phyloP scores from a whole-genome alignment of 2,888 invertebrate species.

The Nineta flava region DNA sequence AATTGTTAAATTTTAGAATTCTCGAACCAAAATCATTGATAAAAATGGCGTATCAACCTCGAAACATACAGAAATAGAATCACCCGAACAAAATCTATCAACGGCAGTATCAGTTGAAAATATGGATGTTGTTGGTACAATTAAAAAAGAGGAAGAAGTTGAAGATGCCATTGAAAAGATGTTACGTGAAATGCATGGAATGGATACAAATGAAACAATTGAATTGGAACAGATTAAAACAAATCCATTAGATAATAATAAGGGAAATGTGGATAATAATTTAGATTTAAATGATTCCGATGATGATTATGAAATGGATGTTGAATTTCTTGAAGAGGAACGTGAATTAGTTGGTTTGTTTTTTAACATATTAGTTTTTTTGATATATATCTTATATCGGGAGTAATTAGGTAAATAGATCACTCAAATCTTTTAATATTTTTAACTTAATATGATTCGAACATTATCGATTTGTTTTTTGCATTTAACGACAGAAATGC shows the following conservation, averaged over 20 bases:
- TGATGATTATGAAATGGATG: conserved; percentile 4
- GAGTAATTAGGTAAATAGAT: background rate
- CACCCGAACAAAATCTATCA: background rate
- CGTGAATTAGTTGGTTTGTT: conserved; percentile 3
- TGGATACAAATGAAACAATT: background rate
- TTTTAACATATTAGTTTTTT: background rate
- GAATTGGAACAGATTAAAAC: background rate
- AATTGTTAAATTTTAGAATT: too few relatives aligned
- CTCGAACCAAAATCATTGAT: too few relatives aligned
- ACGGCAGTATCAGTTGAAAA: background rate
- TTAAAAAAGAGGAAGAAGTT: background rate
- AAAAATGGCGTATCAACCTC: too few relatives aligned
- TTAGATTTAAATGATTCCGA: background rate
- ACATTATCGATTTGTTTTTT: too few relatives aligned
- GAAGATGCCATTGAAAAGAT: conserved; percentile 6
- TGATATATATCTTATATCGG: background rate
- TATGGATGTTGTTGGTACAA: background rate
- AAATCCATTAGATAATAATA: background rate
- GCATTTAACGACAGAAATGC: too few relatives aligned
- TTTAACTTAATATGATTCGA: too few relatives aligned
- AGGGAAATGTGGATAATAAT: background rate
- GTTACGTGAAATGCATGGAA: conserved; percentile 6
- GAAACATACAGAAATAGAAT: background rate
- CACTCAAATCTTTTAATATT: background rate
- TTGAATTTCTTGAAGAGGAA: conserved; percentile 6